phyloP scores from a whole-genome alignment of 2,113 vertebrate genomes.

The Antechinus flavipes region DNA sequence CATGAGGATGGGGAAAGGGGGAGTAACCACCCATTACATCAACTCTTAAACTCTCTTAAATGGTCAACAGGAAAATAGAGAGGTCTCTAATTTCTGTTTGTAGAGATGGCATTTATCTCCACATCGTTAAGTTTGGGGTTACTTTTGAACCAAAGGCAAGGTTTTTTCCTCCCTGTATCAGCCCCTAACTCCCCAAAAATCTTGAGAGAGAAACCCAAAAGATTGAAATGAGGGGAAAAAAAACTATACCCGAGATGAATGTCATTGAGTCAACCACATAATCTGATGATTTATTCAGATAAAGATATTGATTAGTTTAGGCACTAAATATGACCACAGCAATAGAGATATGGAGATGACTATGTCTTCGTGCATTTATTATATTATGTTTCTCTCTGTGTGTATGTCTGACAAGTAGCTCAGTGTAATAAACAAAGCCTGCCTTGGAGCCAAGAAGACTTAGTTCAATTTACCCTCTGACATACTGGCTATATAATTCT shows the following conservation, averaged over 20 bases:
- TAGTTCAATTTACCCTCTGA: background rate
- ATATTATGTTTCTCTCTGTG: background rate
- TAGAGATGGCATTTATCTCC: background rate
- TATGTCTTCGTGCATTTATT: background rate
- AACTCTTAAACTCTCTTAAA: slow-evolving; percentile 16
- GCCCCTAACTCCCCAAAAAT: background rate
- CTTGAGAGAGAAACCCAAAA: background rate
- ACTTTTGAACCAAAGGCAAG: background rate
- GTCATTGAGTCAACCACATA: background rate
- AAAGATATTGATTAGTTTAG: background rate
- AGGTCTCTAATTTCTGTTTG: slow-evolving; percentile 6
- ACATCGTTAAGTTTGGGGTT: slow-evolving; percentile 41
- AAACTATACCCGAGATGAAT: background rate
- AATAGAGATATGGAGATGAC: background rate
- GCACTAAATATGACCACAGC: background rate
- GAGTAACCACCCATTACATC: background rate
- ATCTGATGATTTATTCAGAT: background rate
- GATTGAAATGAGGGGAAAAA: background rate
- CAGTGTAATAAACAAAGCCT: background rate
- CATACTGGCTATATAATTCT: background rate
- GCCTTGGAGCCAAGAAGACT: background rate
- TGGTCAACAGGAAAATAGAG: background rate
- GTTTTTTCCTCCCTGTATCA: background rate
- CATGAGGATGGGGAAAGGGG: background rate
- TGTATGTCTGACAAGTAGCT: background rate